Base-by-base conservation (phyloP, 2,113 vertebrate species). In the Mustela lutreola region DNA sequence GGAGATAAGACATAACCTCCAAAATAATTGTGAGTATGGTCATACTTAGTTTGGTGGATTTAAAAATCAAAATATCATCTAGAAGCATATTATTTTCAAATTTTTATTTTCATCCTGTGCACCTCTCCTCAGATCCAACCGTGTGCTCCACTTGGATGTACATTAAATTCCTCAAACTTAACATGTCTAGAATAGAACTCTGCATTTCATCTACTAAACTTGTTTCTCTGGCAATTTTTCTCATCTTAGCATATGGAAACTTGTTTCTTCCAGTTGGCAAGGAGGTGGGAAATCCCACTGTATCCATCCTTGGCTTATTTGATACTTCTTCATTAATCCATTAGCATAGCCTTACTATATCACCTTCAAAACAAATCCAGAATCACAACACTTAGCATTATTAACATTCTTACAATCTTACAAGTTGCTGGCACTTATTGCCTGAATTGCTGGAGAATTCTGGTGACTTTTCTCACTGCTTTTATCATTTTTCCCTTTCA, bases 1-100 rank as follows among this genome's bases (percentile, higher is more conserved):
- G 4, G 94, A 36, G 7, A 53, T 1, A 1, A 50, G n/a, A 9
- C 5, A 60, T 91, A 91, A 48, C 71, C 10, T 84, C 22, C 11
- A 84, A 83, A 89, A 63, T 85, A 91, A 70, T 50, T 89, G 15
- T 12, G 8, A 90, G 36, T n/a, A 63, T 53, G 7, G 70, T 53
- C 10, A 39, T 28, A 58, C 39, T 94, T 94, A 24, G 16, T 28
- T 92, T 2, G 16, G 22, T 36, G 60, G 50, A 33, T 42, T 78
- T 78, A 92, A 91, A 19, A 60, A 83, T 75, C 42, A 48, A 93
- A 91, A 24, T 65, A 83, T 56, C 50, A 48, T 56, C 48, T 80
- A 31, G 79, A 75, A 80, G 36, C 22, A 89, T 85, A 45, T 84
- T 31, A 58, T 58, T 80, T 75, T 21, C 42, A 78, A 65, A 36